Percentiles rank a stretch among this genome's conserved stretches.
Conservation (phyloP, 2,113 vertebrate genomes). For the Tapirus terrestris region DNA sequence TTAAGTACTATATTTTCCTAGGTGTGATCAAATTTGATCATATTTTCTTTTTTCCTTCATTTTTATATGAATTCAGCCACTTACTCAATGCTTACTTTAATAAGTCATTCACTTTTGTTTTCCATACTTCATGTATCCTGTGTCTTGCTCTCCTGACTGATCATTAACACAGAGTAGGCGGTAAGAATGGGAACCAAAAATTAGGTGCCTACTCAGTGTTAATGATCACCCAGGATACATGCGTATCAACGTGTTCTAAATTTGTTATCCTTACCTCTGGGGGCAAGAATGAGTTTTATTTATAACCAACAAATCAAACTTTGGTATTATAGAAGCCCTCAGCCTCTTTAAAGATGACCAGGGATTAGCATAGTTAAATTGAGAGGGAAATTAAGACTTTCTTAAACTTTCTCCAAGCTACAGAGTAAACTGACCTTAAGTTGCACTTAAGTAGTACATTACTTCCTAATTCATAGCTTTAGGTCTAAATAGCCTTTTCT, state of each 20-base stretch:
- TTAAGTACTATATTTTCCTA: background rate
- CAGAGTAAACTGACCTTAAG: background rate
- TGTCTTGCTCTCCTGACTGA: background rate
- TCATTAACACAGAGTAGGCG: background rate
- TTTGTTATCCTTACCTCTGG: background rate
- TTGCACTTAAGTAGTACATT: background rate
- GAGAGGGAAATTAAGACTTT: background rate
- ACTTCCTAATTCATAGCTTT: constrained; percentile 8
- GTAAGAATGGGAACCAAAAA: background rate
- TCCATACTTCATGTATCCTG: background rate
- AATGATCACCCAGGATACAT: background rate
- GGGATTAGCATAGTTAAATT: background rate
- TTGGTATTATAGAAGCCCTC: background rate
- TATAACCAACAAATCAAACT: background rate
- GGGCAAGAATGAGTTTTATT: background rate
- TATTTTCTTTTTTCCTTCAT: background rate
- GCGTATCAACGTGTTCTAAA: background rate
- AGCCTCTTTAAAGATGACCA: background rate
- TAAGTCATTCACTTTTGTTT: background rate
- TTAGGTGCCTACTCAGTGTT: background rate
- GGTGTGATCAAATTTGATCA: background rate
- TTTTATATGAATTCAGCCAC: background rate
- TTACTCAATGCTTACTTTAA: background rate
- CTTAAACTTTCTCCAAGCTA: background rate
- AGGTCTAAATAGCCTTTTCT: background rate